Percentiles rank a stretch among this genome's conserved stretches.
Evolutionary conservation across 1,140 invertebrate species (phyloP).

Genomic region (Calosoma granatense): DNA sequence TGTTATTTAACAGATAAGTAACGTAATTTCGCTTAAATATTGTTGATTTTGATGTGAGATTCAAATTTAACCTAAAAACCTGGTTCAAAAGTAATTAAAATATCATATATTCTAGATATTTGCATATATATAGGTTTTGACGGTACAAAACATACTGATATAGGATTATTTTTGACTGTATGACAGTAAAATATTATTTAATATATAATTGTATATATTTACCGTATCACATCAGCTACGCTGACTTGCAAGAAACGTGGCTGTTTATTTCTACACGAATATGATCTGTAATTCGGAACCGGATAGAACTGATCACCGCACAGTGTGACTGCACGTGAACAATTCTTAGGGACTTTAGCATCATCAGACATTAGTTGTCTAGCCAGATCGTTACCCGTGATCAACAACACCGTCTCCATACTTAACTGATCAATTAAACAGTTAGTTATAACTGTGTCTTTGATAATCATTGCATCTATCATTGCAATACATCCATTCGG

Average conservation of each 20-base stretch:
- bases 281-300: constrained; percentile 58
- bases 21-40: too few relatives aligned
- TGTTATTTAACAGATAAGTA: too few relatives aligned
- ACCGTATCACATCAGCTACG: constrained; percentile 45
- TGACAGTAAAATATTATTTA: not conserved
- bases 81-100: too few relatives aligned
- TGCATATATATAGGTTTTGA: too few relatives aligned
- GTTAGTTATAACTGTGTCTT: constrained; percentile 70
- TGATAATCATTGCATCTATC: constrained; percentile 59
- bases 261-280: constrained; percentile 39
- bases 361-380: constrained; percentile 46
- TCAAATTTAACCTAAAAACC: too few relatives aligned
- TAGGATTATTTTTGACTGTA: too few relatives aligned
- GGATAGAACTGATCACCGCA: constrained; percentile 49
- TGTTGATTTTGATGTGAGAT: too few relatives aligned
- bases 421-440: constrained; percentile 71
- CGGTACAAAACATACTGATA: too few relatives aligned
- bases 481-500: constrained; percentile 42
- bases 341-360: constrained; percentile 49
- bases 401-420: constrained; percentile 58
- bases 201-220: constrained; percentile 1
- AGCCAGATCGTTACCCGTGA: constrained; percentile 51
- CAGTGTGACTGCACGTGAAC: constrained; percentile 50
- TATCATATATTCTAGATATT: too few relatives aligned
- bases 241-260: constrained; percentile 52